Base-by-base conservation (phyloP, 2,797 vertebrate genomes). In the Clarias platycephalus region DNA sequence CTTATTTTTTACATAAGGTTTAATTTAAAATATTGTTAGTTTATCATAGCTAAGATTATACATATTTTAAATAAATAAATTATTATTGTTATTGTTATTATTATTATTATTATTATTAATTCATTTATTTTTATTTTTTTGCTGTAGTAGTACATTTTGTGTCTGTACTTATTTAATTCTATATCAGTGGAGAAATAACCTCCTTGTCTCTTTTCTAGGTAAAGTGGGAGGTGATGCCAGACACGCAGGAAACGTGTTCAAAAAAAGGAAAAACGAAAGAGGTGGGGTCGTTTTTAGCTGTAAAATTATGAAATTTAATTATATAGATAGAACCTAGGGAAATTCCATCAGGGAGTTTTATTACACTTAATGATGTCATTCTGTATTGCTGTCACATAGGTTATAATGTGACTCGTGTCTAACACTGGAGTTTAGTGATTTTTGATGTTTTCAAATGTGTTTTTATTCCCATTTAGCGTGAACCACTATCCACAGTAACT, bases 231-330 rank as follows among this genome's bases (percentile, higher is more conserved):
- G 92, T 92, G 57, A 88, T 94, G 0, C 0, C 82, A 5, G 0
- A 86, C 0, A 89, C 95, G 80, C 85, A 90, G 80, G 16, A 31
- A 0, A 92, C 90, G 0, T 96, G 96, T 80, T 63, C 78, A 66
- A 87, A 26, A 64, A 95, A 94, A 90, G 95, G 95, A 76, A 96
- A 96, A 88, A 84, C 13, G 15, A 84, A 13, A 31, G 12, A 16
- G 72, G 72, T 75, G 26, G 44, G 26, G 5, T 67, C 31, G 16
- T 63, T 44, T 58, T 49, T 53, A 16, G 16, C n/a, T 58, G 16
- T 55, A 60, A 13, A 78, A 37, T 37, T 15, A 12, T 44, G 5
- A n/a, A n/a, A 13, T 49, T n/a, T 20, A 22, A 68, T 37, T 22
- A 34, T 71, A 15, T 22, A 16, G 70, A 15, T 49, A 15, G 49